Conservation (phyloP, 2,888 invertebrate species). For the Thymelicus sylvestris region DNA sequence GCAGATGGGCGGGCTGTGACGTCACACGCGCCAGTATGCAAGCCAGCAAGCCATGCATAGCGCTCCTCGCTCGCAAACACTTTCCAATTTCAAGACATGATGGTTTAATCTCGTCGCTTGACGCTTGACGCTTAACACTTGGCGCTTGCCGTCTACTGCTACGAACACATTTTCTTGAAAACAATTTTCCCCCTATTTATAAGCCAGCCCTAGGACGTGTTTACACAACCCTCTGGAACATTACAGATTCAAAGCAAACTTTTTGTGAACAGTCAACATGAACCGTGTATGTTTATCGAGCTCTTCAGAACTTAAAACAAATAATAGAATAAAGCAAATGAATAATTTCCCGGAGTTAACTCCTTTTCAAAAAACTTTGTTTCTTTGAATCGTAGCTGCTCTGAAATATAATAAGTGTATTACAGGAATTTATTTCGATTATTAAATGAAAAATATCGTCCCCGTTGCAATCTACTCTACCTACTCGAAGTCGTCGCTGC, state of each 20-base stretch:
- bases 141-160: constrained; percentile 14
- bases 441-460: no score
- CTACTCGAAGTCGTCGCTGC: no score
- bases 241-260: not conserved
- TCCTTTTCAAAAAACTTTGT: no score
- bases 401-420: no score
- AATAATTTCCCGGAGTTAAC: no score
- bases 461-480: no score
- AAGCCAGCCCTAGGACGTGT: constrained; percentile 12
- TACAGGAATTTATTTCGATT: no score
- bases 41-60: not conserved
- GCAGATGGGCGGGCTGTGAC: not conserved
- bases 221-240: constrained; percentile 2
- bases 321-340: no score
- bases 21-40: not conserved
- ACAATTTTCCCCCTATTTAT: constrained; percentile 30
- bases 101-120: constrained; percentile 27
- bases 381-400: no score
- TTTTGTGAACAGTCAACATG: no score
- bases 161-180: constrained; percentile 28
- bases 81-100: constrained; percentile 32
- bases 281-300: no score
- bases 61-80: constrained; percentile 22
- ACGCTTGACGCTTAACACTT: constrained; percentile 2
- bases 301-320: no score